Evolutionary conservation across 2,888 invertebrate species (phyloP), one percentile per base, ranked within the genome.

Genomic region (Chironomus riparius): DNA sequence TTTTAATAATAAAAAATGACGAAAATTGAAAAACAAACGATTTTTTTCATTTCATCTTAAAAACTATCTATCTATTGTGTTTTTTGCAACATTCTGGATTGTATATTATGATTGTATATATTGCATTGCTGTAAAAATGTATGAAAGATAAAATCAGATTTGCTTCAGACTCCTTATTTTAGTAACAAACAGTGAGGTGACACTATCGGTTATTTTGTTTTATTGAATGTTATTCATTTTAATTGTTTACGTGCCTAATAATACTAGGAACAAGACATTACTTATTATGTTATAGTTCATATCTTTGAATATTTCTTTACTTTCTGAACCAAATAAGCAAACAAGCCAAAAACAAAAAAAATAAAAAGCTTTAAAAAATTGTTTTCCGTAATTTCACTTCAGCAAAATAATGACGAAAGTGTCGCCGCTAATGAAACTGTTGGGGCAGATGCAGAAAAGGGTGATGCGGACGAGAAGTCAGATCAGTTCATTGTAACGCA

Each of bases 401-500:
- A 71, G 61, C 28, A 72, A 61, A 72, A 72, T 18, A 24, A 72
- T 62, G 74, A 74, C 65, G 74, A 74, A 65, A 74, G 74, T 74
- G 74, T 74, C 74, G 65, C 74, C 68, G 74, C 74, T 18, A 61
- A 73, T 62, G 74, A 72, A 62, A 62, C 28, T 72, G 47, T 72
- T 50, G 72, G 56, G 61, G 47, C 72, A 12, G 72, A 72, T n/a
- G 72, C 62, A 12, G 65, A 65, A 24, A 24, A 65, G 65, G 24
- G 22, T 21, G 65, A 56, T 38, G 38, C 15, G 48, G 78, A 77
- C 75, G 76, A 68, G 21, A 71, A 76, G 50, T 56, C 56, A n/a
- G 71, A 75, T 15, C 70, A 75, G 22, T 95, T 95, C 85, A 91
- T 94, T 79, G 88, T 96, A 78, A 95, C 95, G 13, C 93, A 94